Evolutionary conservation across 2,888 invertebrate species (phyloP), one percentile per base, ranked within the genome.

Genomic region (Thereva nobilitata): DNA sequence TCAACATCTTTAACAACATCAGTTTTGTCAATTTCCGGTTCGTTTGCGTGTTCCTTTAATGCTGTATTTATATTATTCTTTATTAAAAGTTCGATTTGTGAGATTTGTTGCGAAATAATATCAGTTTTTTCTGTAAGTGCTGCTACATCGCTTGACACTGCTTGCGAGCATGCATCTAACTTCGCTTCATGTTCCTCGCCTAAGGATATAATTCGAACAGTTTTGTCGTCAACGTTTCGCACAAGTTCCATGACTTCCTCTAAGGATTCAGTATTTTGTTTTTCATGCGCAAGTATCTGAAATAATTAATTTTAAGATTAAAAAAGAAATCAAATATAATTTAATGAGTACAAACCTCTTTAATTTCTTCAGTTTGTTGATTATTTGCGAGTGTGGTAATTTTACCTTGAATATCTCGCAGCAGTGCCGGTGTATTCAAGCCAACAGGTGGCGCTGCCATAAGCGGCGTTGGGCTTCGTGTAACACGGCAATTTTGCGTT

Each of bases 61-160:
- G 70, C 55, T 42, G 37, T 64, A 44, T 73, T 72, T 45, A 75
- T 64, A 49, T 74, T 74, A 9, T 73, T 73, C 47, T 74, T 73
- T 4, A 77, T 72, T 64, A 73, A 73, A 8, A 72, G 70, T 5
- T 78, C 72, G 3, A 76, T 50, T 64, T 74, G 70, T 66, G 78
- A 78, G 41, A 78, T 74, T 45, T 76, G 75, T 66, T 79, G 78
- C 42, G 80, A 69, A 37, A 80, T 50, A 61, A 75, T 70, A 71
- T 77, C 77, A 3, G 78, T 76, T 70, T 76, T 78, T 69, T 74
- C 75, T 0, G 78, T 76, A 67, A 77, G 78, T n/a, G 76, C 74
- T 4, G 74, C 72, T 3, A 80, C 54, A 69, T 78, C 76, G 64
- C 74, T 74, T 12, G 75, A 74, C 10, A 76, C 74, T 7, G 74